Conservation (phyloP, 2,888 invertebrate species). For the Ditylenchus weischeri region DNA sequence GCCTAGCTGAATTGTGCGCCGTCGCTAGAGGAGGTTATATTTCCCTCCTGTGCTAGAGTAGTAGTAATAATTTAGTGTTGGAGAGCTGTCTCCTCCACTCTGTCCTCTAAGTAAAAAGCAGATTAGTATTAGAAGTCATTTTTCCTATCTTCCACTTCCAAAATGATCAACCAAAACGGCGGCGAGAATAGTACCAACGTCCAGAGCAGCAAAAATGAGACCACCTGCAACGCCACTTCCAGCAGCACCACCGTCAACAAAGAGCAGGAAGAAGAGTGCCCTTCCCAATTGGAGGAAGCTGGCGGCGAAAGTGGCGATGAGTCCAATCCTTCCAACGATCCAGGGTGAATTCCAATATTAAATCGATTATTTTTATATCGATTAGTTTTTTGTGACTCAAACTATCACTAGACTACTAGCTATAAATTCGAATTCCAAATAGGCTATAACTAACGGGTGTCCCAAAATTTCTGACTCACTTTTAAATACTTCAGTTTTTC, state of each 20-base stretch:
- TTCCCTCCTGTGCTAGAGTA: background rate
- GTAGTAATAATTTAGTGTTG: conserved; percentile 5
- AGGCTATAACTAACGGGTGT: no score
- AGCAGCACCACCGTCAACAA: background rate
- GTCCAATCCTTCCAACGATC: conserved; percentile 10
- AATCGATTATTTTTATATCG: no score
- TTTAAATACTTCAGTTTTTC: no score
- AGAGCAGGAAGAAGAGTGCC: background rate
- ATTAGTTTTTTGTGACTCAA: no score
- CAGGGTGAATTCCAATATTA: conserved; percentile 1
- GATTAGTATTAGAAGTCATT: conserved; percentile 4
- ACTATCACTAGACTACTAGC: no score
- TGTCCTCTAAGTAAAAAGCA: background rate
- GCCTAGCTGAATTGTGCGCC: no score
- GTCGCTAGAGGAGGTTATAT: conserved; percentile 8
- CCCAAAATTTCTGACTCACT: no score
- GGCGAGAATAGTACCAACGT: conserved; percentile 7
- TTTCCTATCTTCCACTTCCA: background rate
- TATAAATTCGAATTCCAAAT: no score
- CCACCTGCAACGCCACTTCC: conserved; percentile 4
- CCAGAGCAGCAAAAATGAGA: background rate
- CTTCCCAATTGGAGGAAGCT: background rate
- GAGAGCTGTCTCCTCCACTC: background rate
- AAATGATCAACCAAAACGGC: conserved; percentile 7
- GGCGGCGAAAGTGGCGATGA: conserved; percentile 13